Evolutionary conservation across 1,140 invertebrate genomes (phyloP).

Genomic region (Diorhabda elongata): DNA sequence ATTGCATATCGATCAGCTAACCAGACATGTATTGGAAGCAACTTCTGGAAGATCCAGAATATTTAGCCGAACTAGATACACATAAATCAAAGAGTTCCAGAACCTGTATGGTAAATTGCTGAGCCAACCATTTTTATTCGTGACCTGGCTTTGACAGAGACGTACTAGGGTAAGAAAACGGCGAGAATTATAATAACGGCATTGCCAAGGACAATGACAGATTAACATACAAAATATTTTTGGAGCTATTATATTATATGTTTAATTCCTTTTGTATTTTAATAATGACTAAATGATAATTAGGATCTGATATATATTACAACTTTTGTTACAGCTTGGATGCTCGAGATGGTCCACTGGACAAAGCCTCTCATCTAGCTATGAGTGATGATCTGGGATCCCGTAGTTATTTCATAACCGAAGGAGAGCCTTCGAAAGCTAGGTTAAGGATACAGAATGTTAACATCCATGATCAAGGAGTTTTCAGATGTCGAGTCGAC

Average conservation of each 20-base stretch:
- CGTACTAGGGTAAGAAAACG: not conserved
- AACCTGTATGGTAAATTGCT: slow-evolving; percentile 31
- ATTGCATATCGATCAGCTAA: slow-evolving; percentile 19
- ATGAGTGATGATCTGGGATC: slow-evolving; percentile 70
- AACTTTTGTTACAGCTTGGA: slow-evolving; percentile 62
- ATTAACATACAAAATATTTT: too few relatives aligned
- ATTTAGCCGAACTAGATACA: slow-evolving; percentile 32
- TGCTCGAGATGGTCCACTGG: slow-evolving; percentile 63
- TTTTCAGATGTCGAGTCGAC: slow-evolving; percentile 80
- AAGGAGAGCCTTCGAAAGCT: slow-evolving; percentile 61
- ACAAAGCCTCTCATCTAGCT: slow-evolving; percentile 64
- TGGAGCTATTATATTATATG: too few relatives aligned
- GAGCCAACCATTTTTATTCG: slow-evolving; percentile 29
- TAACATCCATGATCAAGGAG: slow-evolving; percentile 67
- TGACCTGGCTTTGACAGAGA: slow-evolving; percentile 21
- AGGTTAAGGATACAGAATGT: slow-evolving; percentile 70
- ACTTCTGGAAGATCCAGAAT: slow-evolving; percentile 33
- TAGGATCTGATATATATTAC: not conserved
- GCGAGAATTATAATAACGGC: not conserved
- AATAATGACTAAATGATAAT: too few relatives aligned
- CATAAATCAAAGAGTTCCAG: slow-evolving; percentile 34
- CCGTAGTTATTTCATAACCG: slow-evolving; percentile 69
- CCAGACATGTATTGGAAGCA: slow-evolving; percentile 11
- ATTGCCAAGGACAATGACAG: too few relatives aligned
- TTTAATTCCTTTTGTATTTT: too few relatives aligned